Evolutionary conservation across 1,140 invertebrate species (phyloP), one percentile per base, ranked within the genome.

Genomic region (Formica exsecta): DNA sequence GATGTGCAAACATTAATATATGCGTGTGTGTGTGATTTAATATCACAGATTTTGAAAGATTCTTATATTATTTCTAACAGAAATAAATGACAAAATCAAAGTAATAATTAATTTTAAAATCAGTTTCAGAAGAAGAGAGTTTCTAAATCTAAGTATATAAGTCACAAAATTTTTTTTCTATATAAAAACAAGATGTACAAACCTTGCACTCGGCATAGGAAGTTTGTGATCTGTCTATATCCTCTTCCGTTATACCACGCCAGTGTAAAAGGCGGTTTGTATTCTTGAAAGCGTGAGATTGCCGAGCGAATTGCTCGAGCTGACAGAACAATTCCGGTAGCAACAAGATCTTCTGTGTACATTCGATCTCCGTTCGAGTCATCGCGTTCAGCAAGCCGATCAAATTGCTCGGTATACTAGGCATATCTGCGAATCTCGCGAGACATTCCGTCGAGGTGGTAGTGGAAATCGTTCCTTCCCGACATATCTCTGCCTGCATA

Each of bases 351-450:
- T 62, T 71, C 16, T 84, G 68, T 7, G 19, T 61, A 41, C 16
- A 62, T n/a, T 4, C 87, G 36, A 25, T 48, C 38, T 16, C 85
- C 57, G 38, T 76, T 87, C 0, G 81, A 25, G 22, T 36, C 64
- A 94, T 79, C 7, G 89, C 48, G 16, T 89, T 89, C 5, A 95
- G 54, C 6, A 95, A 73, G 1, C 91, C 91, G 6, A 94, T 66
- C 16, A 93, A 66, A 75, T 93, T 86, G 6, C 84, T 44, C 5
- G 95, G 93, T 77, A 95, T 92, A 64, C 92, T 94, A 1, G 93
- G 91, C 2, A 95, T 48, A 19, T 87, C 74, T 0, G 25, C n/a
- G 3, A 88, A 92, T 73, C 89, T 88, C 22, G 25, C 13, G 13
- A 80, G 77, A 22, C 41, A 68, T 64, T 62, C 19, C 11, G 38